These are phyloP conservation scores for Elephantulus edwardii DNA, from an alignment of 2,113 vertebrate species.

Conservation along the genomic window DNA sequence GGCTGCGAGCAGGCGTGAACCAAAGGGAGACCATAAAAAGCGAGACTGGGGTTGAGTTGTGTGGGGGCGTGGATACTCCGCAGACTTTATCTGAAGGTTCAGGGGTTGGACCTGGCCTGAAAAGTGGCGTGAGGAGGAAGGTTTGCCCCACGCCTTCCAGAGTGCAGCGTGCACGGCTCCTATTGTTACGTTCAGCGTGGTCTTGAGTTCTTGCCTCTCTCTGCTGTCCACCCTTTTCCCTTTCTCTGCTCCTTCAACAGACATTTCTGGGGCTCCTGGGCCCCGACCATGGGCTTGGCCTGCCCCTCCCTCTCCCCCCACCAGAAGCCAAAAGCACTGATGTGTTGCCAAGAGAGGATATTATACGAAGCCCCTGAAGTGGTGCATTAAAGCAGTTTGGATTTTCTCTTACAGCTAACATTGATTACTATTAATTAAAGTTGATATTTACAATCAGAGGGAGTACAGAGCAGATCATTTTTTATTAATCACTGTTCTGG, in stretches of 20 bases:
- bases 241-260: background rate
- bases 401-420: conserved; percentile 51
- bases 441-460: conserved; percentile 72
- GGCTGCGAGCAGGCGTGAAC: fast-evolving
- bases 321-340: fast-evolving
- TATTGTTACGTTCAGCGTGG: fast-evolving
- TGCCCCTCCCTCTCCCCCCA: background rate
- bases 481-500: conserved; percentile 64
- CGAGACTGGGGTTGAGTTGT: too few species aligned
- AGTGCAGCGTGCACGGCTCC: fast-evolving
- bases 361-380: background rate
- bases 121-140: too few species aligned
- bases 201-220: background rate
- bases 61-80: background rate
- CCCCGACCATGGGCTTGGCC: background rate
- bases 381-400: background rate
- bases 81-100: background rate
- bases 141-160: fast-evolving
- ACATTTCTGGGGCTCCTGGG: background rate
- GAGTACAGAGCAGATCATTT: conserved; percentile 49
- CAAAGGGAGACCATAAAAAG: background rate
- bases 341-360: background rate
- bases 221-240: background rate
- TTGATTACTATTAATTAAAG: conserved; percentile 67
- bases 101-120: fast-evolving